phyloP scores from a whole-genome alignment of 92 coral and sea anemone genomes.

The Palythoa heliodiscus region DNA sequence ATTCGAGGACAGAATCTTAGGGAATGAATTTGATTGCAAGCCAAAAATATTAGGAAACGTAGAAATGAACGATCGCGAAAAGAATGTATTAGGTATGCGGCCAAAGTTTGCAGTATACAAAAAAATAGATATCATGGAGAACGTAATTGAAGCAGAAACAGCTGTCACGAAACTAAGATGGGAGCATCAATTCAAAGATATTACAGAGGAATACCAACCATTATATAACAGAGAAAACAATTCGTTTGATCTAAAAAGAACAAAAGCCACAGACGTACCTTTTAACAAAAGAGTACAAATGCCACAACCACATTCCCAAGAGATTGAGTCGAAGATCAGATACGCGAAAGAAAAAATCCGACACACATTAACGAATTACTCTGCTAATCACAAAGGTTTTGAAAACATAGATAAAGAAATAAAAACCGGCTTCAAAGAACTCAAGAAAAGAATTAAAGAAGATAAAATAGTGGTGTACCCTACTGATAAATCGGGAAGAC shows the following conservation, averaged over 20 bases:
- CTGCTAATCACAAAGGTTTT: conserved; percentile 18
- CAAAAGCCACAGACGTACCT: conserved; percentile 1
- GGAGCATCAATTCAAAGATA: neutral
- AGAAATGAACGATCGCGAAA: neutral
- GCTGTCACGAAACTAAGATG: neutral
- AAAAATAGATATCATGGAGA: neutral
- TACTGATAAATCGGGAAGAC: conserved; percentile 21
- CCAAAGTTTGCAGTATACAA: neutral
- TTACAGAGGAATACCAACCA: neutral
- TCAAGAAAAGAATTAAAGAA: conserved; percentile 16
- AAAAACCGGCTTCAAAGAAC: conserved; percentile 15
- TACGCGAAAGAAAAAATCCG: conserved; percentile 6
- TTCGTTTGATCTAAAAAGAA: neutral
- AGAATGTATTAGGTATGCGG: neutral
- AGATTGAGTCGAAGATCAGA: conserved; percentile 4
- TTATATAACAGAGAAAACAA: neutral
- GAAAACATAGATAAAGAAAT: conserved; percentile 13
- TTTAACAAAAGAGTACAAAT: conserved; percentile 7
- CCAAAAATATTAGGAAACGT: neutral
- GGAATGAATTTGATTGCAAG: neutral
- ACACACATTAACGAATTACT: neutral
- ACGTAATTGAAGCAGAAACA: neutral
- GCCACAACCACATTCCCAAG: neutral
- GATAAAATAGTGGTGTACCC: conserved; percentile 4
- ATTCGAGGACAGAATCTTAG: neutral